These are phyloP conservation scores for Mythimna pallens DNA, from an alignment of 2,888 invertebrate species.

Conservation along the genomic window DNA sequence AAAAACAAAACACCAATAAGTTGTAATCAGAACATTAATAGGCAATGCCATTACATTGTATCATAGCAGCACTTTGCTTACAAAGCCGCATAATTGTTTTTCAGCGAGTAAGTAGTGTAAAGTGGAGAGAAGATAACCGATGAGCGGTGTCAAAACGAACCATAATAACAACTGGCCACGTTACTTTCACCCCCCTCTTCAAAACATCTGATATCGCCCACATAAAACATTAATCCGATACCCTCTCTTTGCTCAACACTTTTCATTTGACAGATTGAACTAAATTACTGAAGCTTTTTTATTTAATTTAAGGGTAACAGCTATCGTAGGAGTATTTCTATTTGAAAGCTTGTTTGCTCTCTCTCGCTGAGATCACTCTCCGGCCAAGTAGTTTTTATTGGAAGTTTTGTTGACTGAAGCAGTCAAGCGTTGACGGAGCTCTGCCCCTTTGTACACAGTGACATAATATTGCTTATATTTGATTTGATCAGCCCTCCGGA, in stretches of 20 bases:
- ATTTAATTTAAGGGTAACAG: constrained; percentile 88
- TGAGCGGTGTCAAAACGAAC: constrained; percentile 43
- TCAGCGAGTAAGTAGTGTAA: constrained; percentile 56
- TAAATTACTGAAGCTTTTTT: constrained; percentile 88
- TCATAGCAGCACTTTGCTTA: constrained; percentile 45
- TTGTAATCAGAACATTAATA: constrained; percentile 25
- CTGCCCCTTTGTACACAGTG: constrained; percentile 81
- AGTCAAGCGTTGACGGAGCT: constrained; percentile 75
- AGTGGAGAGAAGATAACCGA: constrained; percentile 60
- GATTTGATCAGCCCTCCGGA: constrained; percentile 80
- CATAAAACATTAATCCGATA: constrained; percentile 83
- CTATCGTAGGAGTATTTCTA: constrained; percentile 78
- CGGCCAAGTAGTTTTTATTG: constrained; percentile 89
- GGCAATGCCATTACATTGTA: constrained; percentile 34
- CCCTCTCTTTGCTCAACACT: constrained; percentile 90
- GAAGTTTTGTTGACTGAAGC: constrained; percentile 83
- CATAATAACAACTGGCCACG: constrained; percentile 63
- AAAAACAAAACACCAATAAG: constrained; percentile 13
- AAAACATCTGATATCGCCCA: constrained; percentile 81
- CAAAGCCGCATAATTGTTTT: constrained; percentile 55
- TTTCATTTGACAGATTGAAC: constrained; percentile 90
- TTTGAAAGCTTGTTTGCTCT: constrained; percentile 79
- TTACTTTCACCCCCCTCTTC: constrained; percentile 71
- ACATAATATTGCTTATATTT: constrained; percentile 86
- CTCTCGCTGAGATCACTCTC: constrained; percentile 76